Evolutionary conservation across 2,113 vertebrate species (phyloP).

Genomic region (Sylvia atricapilla): DNA sequence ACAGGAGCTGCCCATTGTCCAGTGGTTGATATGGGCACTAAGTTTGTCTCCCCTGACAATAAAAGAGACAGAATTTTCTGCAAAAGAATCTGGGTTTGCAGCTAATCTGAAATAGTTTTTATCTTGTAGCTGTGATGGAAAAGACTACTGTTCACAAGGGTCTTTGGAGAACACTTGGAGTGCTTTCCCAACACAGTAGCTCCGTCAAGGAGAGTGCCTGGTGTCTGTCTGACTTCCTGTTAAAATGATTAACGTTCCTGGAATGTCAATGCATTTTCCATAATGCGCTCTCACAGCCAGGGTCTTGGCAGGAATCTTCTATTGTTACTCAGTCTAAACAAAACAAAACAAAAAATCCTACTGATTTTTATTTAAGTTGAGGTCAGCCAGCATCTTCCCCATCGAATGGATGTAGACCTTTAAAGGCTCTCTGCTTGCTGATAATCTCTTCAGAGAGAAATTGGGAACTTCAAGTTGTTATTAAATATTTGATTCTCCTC

Average conservation of each 20-base stretch:
- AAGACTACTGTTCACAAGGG: background rate
- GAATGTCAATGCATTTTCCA: conserved; percentile 26
- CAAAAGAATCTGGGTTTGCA: background rate
- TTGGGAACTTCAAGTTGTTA: conserved; percentile 20
- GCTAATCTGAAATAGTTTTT: background rate
- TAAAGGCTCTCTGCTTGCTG: conserved; percentile 8
- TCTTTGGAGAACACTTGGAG: background rate
- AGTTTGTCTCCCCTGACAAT: background rate
- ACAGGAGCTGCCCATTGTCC: background rate
- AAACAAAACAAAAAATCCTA: background rate
- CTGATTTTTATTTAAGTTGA: background rate
- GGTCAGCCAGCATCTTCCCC: background rate
- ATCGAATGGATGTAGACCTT: background rate
- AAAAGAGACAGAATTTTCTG: background rate
- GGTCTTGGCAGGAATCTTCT: conserved; percentile 1
- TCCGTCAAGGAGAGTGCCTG: background rate
- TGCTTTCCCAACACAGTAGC: background rate
- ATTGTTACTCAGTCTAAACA: conserved; percentile 46
- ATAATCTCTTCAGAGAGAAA: conserved; percentile 40
- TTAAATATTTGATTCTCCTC: conserved; percentile 5
- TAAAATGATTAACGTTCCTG: background rate
- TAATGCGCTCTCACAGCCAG: background rate
- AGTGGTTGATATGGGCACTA: background rate
- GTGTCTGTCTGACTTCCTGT: background rate
- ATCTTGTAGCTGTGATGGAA: background rate